phyloP scores from a whole-genome alignment of 2,888 invertebrate species.

The Pristionchus arcanus region DNA sequence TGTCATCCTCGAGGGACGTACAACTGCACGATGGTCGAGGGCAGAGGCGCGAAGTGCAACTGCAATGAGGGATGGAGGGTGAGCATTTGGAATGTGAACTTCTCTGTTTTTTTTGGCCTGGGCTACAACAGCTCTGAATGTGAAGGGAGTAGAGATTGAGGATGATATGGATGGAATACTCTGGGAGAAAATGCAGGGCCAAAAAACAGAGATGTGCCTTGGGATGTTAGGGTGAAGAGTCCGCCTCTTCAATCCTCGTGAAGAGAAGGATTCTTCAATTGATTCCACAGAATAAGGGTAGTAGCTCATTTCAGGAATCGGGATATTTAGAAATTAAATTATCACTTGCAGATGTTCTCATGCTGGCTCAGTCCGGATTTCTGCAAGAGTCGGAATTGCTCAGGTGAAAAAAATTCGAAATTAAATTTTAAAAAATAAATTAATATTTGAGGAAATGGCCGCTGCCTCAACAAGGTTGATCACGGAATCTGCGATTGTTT shows the following conservation, averaged over 20 bases:
- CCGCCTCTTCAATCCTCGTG: too few species aligned
- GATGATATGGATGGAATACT: too few species aligned
- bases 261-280: too few species aligned
- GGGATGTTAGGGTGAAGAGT: too few species aligned
- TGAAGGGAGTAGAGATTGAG: too few species aligned
- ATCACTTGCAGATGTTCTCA: conserved; percentile 14
- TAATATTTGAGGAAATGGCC: background rate
- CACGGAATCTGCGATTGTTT: conserved; percentile 21
- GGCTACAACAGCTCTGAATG: too few species aligned
- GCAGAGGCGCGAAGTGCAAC: conserved; percentile 30
- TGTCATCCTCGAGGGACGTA: conserved; percentile 20
- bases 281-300: background rate
- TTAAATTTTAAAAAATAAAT: background rate
- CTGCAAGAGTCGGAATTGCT: conserved; percentile 37
- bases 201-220: too few species aligned
- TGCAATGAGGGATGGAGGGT: conserved; percentile 54
- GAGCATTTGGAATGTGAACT: too few species aligned
- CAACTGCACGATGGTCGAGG: conserved; percentile 22
- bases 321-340: background rate
- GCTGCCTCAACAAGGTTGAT: conserved; percentile 40
- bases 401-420: conserved; percentile 4
- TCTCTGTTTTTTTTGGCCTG: too few species aligned
- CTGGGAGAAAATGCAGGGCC: too few species aligned
- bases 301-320: background rate
- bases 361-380: conserved; percentile 53